A percentile compares a stretch with the other conserved stretches of the same genome.
phyloP scores from a whole-genome alignment of 2,113 vertebrate species.

The Semicossyphus pulcher region DNA sequence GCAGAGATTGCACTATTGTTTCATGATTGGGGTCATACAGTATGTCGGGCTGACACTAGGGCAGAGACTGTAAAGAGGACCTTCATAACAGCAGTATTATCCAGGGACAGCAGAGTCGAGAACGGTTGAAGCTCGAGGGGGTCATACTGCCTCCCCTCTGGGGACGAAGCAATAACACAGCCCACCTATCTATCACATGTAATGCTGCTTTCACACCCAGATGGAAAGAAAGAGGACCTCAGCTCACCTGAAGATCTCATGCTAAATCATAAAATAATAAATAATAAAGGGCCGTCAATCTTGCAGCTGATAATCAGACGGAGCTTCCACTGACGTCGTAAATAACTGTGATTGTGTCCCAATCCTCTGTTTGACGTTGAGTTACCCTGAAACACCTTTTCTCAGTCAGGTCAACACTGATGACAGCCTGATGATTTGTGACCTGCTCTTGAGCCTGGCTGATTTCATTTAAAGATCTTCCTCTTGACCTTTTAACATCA shows the following conservation, averaged over 20 bases:
- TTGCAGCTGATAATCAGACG: slow-evolving; percentile 1
- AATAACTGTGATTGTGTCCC: slow-evolving; percentile 33
- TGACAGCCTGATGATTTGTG: slow-evolving; percentile 33
- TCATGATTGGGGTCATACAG: slow-evolving; percentile 41
- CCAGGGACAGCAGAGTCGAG: slow-evolving; percentile 9
- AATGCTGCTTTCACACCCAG: slow-evolving; percentile 45
- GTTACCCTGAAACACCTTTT: background rate
- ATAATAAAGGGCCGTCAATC: too few relatives aligned
- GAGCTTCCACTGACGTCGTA: slow-evolving; percentile 9
- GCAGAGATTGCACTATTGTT: slow-evolving; percentile 31
- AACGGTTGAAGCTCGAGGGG: slow-evolving; percentile 24
- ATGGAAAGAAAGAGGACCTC: background rate
- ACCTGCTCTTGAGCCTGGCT: slow-evolving; percentile 1
- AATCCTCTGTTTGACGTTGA: background rate
- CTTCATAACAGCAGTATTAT: slow-evolving; percentile 36
- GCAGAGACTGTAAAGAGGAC: background rate
- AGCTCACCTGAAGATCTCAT: background rate
- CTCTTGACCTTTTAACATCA: slow-evolving; percentile 3
- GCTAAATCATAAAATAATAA: too few relatives aligned
- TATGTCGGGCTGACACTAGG: background rate
- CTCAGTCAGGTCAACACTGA: slow-evolving; percentile 2
- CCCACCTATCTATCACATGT: slow-evolving; percentile 41
- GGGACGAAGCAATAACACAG: slow-evolving; percentile 47
- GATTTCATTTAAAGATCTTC: slow-evolving; percentile 24
- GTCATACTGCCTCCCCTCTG: slow-evolving; percentile 8